Percentiles rank a stretch among this genome's conserved stretches.
Conservation (phyloP, 2,113 vertebrate species). For the Oxyura jamaicensis region DNA sequence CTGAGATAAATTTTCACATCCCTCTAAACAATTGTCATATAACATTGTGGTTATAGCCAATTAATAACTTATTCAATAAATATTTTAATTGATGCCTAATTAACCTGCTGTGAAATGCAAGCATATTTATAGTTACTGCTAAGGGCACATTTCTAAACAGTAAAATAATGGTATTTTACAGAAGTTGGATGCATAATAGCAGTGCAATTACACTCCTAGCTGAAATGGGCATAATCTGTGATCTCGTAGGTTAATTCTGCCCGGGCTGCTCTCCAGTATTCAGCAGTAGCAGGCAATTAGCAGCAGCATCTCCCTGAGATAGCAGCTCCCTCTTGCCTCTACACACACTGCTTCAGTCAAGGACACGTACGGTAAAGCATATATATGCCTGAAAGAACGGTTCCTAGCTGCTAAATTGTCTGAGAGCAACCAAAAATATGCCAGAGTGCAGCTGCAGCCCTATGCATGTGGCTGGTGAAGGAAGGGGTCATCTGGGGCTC, state of each 20-base stretch:
- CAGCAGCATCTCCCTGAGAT: not conserved
- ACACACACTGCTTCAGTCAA: not conserved
- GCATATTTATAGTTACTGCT: slow-evolving; percentile 18
- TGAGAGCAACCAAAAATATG: not conserved
- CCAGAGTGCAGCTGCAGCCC: not conserved
- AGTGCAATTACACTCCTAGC: slow-evolving; percentile 50
- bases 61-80: slow-evolving; percentile 68
- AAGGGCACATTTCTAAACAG: slow-evolving; percentile 39
- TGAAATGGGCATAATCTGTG: slow-evolving; percentile 49
- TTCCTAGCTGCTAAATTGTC: fast-evolving
- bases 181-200: slow-evolving; percentile 40
- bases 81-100: slow-evolving; percentile 60
- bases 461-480: not conserved
- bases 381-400: not conserved
- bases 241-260: slow-evolving; percentile 63
- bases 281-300: slow-evolving; percentile 5
- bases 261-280: slow-evolving; percentile 59
- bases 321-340: not conserved
- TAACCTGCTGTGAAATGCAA: not conserved
- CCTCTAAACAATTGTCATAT: not conserved
- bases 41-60: slow-evolving; percentile 46
- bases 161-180: slow-evolving; percentile 64
- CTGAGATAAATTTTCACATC: slow-evolving; percentile 21
- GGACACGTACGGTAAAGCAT: not conserved
- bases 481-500: not conserved